Conservation (phyloP, 2,888 invertebrate genomes). For the Clusia tigrina region DNA sequence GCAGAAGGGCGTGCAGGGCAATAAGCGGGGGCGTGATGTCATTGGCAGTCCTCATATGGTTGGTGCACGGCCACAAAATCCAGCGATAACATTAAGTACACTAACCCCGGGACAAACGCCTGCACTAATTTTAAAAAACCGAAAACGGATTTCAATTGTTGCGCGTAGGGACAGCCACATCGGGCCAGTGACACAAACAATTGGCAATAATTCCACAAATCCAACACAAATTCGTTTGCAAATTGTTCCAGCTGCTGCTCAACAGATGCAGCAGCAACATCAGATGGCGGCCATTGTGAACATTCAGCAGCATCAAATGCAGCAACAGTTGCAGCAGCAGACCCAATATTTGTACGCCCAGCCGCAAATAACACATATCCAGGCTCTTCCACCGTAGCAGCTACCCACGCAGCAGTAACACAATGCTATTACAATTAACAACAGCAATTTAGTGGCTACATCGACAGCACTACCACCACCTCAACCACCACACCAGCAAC, state of each 20-base stretch:
- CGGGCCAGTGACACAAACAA: constrained; percentile 66
- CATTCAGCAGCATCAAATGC: constrained; percentile 40
- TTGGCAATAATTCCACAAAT: constrained; percentile 69
- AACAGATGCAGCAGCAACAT: constrained; percentile 43
- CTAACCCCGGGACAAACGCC: constrained; percentile 89
- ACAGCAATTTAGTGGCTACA: constrained; percentile 40
- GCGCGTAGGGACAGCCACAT: constrained; percentile 83
- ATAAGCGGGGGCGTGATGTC: constrained; percentile 82
- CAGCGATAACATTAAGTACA: constrained; percentile 86
- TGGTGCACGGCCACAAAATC: constrained; percentile 81
- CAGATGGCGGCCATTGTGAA: constrained; percentile 46
- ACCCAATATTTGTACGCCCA: constrained; percentile 53
- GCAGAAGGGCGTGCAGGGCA: constrained; percentile 77
- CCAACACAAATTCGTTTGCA: constrained; percentile 83
- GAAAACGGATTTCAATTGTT: constrained; percentile 95
- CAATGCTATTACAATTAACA: constrained; percentile 33
- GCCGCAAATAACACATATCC: constrained; percentile 61
- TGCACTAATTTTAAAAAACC: constrained; percentile 90
- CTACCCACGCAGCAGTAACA: constrained; percentile 30
- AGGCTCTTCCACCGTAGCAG: constrained; percentile 52
- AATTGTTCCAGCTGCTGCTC: constrained; percentile 81
- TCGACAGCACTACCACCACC: constrained; percentile 36
- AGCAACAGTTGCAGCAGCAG: constrained; percentile 52
- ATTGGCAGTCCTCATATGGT: constrained; percentile 84
- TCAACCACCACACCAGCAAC: constrained; percentile 44